Evolutionary conservation across 1,140 invertebrate genomes (phyloP), one percentile per base, ranked within the genome.

Genomic region (Nephotettix cincticeps): DNA sequence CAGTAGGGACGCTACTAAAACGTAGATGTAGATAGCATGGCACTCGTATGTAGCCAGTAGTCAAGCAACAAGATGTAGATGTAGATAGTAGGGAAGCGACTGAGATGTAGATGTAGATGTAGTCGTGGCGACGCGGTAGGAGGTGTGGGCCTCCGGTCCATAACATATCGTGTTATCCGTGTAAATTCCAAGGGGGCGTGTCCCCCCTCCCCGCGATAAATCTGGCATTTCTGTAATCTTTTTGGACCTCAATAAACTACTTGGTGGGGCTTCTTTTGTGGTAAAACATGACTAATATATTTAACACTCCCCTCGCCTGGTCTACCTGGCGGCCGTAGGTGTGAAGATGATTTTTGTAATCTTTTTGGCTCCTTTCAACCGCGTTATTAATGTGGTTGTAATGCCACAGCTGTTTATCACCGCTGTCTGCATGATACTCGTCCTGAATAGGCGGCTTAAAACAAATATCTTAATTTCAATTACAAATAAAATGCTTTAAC

Each of bases 271-370:
- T 61, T 61, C 23, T 23, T 61, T 29, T 61, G 21, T 61, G 56
- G 13, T 29, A 6, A n/a, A 29, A 61, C 56, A 61, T 29, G 23
- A 29, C 56, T 61, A 29, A 29, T 61, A 61, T 61, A 61, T 61
- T 61, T 61, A 61, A 61, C 56, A 61, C 56, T 25, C 56, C 21
- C 56, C 56, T 28, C 56, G 23, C 19, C 47, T 11, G 3, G 4
- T n/a, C 47, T 51, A 17, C 47, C 47, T 19, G 47, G 47, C 47
- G 47, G 36, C 17, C 6, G 36, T 6, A 54, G 13, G 56, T 61
- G 56, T 61, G 56, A 61, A 27, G 56, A 61, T 61, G 56, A 14
- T 29, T 28, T 54, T n/a, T 61, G 56, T 61, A 61, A 61, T 61
- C 56, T 14, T 13, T 27, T 61, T 61, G 28, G 56, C 9, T 14